phyloP scores from a whole-genome alignment of 2,113 vertebrate genomes.

The Lepus timidus region DNA sequence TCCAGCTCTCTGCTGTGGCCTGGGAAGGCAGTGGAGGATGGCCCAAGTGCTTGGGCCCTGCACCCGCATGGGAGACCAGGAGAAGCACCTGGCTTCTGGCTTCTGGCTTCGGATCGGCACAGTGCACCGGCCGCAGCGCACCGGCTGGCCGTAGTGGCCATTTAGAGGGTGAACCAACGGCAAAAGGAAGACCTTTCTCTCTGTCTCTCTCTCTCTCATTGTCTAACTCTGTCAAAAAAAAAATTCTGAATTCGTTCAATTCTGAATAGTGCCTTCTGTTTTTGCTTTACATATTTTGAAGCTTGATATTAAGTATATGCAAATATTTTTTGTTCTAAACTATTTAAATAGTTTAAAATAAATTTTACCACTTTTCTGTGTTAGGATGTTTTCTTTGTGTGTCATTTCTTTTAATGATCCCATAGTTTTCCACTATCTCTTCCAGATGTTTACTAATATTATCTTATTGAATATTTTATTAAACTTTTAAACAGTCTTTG shows the following conservation, averaged over 20 bases:
- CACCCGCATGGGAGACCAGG: too few relatives aligned
- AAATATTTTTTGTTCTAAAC: background rate
- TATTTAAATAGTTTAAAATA: background rate
- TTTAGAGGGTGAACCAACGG: too few relatives aligned
- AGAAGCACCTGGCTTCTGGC: too few relatives aligned
- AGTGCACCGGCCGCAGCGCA: too few relatives aligned
- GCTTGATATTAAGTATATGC: background rate
- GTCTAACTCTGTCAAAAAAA: too few relatives aligned
- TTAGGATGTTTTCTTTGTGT: background rate
- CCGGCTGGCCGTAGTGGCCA: too few relatives aligned
- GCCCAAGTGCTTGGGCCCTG: too few relatives aligned
- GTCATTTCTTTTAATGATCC: background rate
- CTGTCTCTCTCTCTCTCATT: too few relatives aligned
- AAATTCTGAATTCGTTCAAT: background rate
- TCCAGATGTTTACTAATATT: background rate
- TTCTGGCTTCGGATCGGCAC: too few relatives aligned
- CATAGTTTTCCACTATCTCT: background rate
- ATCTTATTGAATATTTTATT: background rate
- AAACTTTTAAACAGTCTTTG: background rate
- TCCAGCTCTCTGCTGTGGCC: too few relatives aligned
- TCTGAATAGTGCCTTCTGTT: background rate
- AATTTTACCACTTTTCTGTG: background rate
- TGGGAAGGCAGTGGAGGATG: too few relatives aligned
- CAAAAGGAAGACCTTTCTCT: too few relatives aligned
- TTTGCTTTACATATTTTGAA: conserved; percentile 19